Evolutionary conservation across 1,140 invertebrate genomes (phyloP), one percentile per base, ranked within the genome.

Genomic region (Ceratosolen solmsi): DNA sequence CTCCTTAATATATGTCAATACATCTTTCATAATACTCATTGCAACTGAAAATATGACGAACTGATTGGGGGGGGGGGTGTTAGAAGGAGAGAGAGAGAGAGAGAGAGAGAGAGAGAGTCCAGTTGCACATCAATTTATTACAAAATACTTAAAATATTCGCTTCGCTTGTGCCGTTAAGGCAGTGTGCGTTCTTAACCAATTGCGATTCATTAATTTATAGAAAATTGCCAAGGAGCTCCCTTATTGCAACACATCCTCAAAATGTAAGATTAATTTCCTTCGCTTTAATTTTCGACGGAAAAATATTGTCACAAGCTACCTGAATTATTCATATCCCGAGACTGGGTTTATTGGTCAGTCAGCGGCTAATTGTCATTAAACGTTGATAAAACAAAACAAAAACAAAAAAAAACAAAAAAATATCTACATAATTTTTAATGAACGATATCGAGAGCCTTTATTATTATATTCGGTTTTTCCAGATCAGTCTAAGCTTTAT

Each of bases 281-380:
- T 1, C 8, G 27, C 54, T 36, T 75, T 75, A 75, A n/a, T n/a
- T 75, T 60, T 27, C 22, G 22, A 20, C 1, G 3, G 73, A 9
- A 60, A 27, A 33, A 75, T 41, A 75, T 60, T 25, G 54, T 60
- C 73, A 3, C 73, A 9, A 11, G 54, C 71, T 60, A 9, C 56
- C 1, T 30, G 73, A 60, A 75, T 60, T 49, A 72, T 72, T 51
- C 41, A 72, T 72, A 17, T 30, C 13, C 22, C 0, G 2, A n/a
- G 51, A 22, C 22, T n/a, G 46, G 7, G 27, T 25, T 9, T 1
- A 51, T 27, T 46, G 8, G 13, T 51, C 27, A 30, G 27, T n/a
- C 17, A 76, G 17, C 11, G 27, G 1, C 27, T 76, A 76, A 76
- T 76, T 76, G 56, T 63, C 36, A 7, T 17, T 36, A n/a, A 46